These are phyloP conservation scores for Pedionomus torquatus DNA, from an alignment of 2,113 vertebrate species.

Conservation along the genomic window DNA sequence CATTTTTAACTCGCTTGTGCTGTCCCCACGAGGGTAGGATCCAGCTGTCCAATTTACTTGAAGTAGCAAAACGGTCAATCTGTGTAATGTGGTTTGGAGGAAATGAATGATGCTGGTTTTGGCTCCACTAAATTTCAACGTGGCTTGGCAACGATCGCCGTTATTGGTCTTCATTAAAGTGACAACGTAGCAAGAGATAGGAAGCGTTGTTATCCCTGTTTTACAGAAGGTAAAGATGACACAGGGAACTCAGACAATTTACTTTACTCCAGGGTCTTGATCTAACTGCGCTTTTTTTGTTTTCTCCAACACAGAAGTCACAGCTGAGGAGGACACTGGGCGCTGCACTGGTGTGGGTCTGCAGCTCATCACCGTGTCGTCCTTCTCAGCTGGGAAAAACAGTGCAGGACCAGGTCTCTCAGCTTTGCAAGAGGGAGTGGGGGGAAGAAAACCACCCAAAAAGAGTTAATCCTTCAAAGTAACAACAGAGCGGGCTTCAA, in stretches of 20 bases:
- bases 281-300: too few species aligned
- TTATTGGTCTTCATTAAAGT: background rate
- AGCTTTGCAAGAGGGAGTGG: background rate
- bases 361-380: background rate
- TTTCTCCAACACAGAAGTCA: background rate
- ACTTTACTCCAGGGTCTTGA: background rate
- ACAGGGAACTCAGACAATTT: background rate
- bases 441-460: background rate
- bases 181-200: background rate
- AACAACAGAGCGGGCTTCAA: background rate
- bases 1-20: background rate
- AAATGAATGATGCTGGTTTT: background rate
- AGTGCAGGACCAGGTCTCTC: background rate
- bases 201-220: background rate
- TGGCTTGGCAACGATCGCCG: background rate
- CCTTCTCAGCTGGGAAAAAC: background rate
- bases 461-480: background rate
- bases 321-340: background rate
- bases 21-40: background rate
- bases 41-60: background rate
- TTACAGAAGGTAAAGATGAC: background rate
- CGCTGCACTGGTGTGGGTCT: background rate
- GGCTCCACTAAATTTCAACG: background rate
- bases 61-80: background rate
- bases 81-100: background rate